phyloP scores from a whole-genome alignment of 2,113 vertebrate genomes.

The Prunella himalayana region DNA sequence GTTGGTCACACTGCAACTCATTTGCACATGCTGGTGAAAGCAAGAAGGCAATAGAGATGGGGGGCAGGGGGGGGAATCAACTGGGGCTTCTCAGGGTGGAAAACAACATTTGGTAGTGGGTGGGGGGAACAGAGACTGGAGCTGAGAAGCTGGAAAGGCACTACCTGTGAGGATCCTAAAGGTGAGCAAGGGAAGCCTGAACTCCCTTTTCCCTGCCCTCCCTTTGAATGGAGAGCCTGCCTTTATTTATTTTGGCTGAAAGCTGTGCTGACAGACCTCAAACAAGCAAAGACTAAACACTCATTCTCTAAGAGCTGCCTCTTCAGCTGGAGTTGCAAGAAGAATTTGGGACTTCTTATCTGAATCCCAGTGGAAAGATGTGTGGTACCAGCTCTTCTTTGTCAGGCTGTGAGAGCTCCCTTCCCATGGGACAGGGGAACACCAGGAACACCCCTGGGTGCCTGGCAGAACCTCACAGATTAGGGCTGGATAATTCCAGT shows the following conservation, averaged over 20 bases:
- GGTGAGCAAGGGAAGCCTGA: not conserved
- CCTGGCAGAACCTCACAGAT: not conserved
- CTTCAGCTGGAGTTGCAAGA: not conserved
- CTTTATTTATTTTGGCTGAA: not conserved
- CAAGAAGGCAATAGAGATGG: not conserved
- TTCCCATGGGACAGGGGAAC: not conserved
- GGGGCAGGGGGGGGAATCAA: not conserved
- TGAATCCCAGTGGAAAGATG: accelerated
- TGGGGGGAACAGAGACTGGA: not conserved
- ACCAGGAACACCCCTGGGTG: accelerated
- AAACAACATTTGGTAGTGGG: not conserved
- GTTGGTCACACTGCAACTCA: not conserved
- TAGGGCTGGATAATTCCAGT: not conserved
- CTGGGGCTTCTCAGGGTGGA: not conserved
- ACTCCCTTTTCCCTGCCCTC: not conserved
- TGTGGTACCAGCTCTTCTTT: not conserved
- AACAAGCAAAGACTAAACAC: not conserved
- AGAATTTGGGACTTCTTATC: not conserved
- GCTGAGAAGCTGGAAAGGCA: not conserved
- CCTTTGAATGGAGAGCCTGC: not conserved
- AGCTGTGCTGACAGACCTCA: not conserved
- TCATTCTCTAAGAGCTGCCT: not conserved
- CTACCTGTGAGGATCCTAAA: not conserved
- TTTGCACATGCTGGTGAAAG: not conserved
- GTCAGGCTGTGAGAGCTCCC: not conserved